Evolutionary conservation across 2,797 vertebrate species (phyloP), one percentile per base, ranked within the genome.

Genomic region (Staurois parvus): DNA sequence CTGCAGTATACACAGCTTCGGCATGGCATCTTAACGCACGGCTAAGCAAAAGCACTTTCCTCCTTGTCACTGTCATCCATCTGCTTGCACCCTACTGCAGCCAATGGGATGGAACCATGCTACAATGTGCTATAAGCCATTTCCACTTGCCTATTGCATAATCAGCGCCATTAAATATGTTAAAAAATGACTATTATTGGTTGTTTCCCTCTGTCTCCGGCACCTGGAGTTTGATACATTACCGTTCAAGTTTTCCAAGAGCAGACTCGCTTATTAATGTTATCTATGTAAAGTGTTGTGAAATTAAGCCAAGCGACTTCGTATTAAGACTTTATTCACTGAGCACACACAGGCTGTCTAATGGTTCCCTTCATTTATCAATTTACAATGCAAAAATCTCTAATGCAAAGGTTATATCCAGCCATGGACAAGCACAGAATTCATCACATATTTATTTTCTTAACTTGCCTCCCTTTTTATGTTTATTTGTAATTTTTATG

Each of bases 21-120:
- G 96, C 95, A 97, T 96, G 96, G 94, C 96, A 96, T 96, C 96
- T 97, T 94, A 96, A 97, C 94, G 95, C 96, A 97, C 94, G 95
- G 94, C 95, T 97, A 96, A 97, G 96, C 96, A 98, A 96, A 96
- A 96, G 95, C 96, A 95, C 94, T 96, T 93, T 94, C 94, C 94
- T 94, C 94, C 95, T 94, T 95, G 93, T 93, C 94, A 94, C 94
- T 95, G 96, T 95, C 95, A 96, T 96, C 97, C 97, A 99, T 98
- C 97, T 99, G 96, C 96, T 94, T 95, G 95, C 93, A 94, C 93
- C 93, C 92, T 96, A 98, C 95, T 96, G 96, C 94, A 96, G 96
- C 96, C 96, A 95, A 93, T 93, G 96, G 97, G 95, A 96, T 93
- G 93, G 95, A 95, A 96, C 95, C 93, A 95, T 94, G 93, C 92